phyloP scores from a whole-genome alignment of 2,888 invertebrate genomes.

The Nasonovia ribisnigri region DNA sequence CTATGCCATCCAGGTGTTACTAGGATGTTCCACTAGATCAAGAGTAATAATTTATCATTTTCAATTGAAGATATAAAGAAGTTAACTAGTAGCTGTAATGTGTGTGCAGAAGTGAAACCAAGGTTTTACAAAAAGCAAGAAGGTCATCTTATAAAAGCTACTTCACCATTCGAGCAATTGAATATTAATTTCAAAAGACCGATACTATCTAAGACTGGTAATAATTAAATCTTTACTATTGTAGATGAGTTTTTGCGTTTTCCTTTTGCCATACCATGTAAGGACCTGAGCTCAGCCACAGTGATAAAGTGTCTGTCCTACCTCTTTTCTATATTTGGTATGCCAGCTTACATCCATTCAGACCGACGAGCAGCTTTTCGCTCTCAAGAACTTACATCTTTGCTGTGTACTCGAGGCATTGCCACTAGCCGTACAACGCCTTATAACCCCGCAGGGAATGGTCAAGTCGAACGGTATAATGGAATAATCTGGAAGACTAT shows the following conservation, averaged over 20 bases:
- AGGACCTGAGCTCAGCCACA: neutral
- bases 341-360: conserved; percentile 1
- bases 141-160: neutral
- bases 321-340: neutral
- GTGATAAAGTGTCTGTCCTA: neutral
- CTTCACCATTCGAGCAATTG: neutral
- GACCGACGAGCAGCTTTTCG: neutral
- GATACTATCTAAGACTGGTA: neutral
- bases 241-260: neutral
- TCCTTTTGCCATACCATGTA: neutral
- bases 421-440: neutral
- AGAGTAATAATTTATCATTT: neutral
- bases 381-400: neutral
- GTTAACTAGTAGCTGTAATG: neutral
- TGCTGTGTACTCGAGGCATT: neutral
- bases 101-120: neutral
- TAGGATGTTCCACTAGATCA: neutral
- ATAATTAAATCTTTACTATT: neutral
- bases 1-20: no score
- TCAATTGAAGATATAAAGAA: no score
- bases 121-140: neutral
- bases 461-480: neutral
- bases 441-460: neutral
- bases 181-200: conserved; percentile 18
- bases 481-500: neutral